These are phyloP conservation scores for Mesocricetus auratus DNA, from an alignment of 2,113 vertebrate genomes.

Conservation along the genomic window DNA sequence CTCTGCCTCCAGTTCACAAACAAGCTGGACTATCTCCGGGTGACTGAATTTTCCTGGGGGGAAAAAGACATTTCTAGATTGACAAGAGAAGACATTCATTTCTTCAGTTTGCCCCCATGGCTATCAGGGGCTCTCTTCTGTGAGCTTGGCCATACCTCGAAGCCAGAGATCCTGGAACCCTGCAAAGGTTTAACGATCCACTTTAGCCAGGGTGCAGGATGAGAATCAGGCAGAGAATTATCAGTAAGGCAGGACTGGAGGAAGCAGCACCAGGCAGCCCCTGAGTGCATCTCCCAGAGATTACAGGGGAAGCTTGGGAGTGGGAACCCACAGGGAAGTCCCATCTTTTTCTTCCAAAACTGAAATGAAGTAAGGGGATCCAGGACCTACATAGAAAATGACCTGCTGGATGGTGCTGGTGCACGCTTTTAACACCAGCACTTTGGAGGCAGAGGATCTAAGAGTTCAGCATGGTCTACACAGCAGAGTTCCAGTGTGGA, in stretches of 20 bases:
- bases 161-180: not conserved
- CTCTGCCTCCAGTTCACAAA: slow-evolving; percentile 91
- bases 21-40: slow-evolving; percentile 93
- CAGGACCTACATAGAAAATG: not conserved
- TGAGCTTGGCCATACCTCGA: not conserved
- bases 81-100: not conserved
- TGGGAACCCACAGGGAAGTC: not conserved
- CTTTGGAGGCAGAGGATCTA: not conserved
- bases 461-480: too few relatives aligned
- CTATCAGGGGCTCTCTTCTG: not conserved
- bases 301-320: not conserved
- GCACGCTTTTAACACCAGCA: not conserved
- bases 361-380: not conserved
- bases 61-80: slow-evolving; percentile 52
- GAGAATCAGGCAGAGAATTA: not conserved
- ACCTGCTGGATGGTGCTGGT: not conserved
- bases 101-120: not conserved
- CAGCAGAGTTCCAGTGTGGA: too few relatives aligned
- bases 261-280: not conserved
- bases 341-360: not conserved
- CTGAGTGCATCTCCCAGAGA: not conserved
- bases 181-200: not conserved
- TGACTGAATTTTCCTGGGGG: slow-evolving; percentile 94
- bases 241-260: not conserved
- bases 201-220: accelerated